A percentile compares a stretch with the other conserved stretches of the same genome.
phyloP scores from a whole-genome alignment of 2,888 invertebrate species.

The Ligdia adustata region DNA sequence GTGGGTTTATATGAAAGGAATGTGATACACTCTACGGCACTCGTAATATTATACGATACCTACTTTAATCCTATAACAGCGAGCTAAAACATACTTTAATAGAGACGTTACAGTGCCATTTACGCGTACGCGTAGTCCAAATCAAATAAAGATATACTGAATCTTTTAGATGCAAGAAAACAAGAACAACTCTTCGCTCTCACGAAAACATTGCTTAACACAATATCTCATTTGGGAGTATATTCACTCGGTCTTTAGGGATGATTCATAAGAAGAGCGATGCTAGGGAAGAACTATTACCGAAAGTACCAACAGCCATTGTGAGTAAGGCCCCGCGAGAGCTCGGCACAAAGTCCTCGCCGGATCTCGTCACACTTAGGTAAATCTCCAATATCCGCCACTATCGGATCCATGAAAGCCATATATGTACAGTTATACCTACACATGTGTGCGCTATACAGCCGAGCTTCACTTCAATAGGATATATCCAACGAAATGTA shows the following conservation, averaged over 20 bases:
- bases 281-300: conserved; percentile 56
- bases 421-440: conserved; percentile 47
- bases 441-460: conserved; percentile 44
- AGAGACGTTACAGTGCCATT: conserved; percentile 24
- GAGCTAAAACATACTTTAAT: conserved; percentile 23
- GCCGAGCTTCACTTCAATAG: conserved; percentile 12
- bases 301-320: conserved; percentile 59
- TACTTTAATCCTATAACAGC: conserved; percentile 33
- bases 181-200: background rate
- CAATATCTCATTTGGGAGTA: conserved; percentile 19
- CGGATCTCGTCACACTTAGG: conserved; percentile 73
- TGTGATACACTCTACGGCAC: conserved; percentile 37
- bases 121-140: conserved; percentile 9
- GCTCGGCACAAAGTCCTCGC: conserved; percentile 64
- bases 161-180: conserved; percentile 4
- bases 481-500: conserved; percentile 22
- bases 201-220: conserved; percentile 1
- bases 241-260: conserved; percentile 28
- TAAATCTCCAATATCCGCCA: conserved; percentile 77
- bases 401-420: conserved; percentile 62
- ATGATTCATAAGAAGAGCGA: conserved; percentile 43
- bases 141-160: conserved; percentile 13
- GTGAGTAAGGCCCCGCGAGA: conserved; percentile 57
- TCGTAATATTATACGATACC: conserved; percentile 33
- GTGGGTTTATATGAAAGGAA: conserved; percentile 35